phyloP scores from a whole-genome alignment of 2,113 vertebrate genomes.

The Haliaeetus leucogaster region DNA sequence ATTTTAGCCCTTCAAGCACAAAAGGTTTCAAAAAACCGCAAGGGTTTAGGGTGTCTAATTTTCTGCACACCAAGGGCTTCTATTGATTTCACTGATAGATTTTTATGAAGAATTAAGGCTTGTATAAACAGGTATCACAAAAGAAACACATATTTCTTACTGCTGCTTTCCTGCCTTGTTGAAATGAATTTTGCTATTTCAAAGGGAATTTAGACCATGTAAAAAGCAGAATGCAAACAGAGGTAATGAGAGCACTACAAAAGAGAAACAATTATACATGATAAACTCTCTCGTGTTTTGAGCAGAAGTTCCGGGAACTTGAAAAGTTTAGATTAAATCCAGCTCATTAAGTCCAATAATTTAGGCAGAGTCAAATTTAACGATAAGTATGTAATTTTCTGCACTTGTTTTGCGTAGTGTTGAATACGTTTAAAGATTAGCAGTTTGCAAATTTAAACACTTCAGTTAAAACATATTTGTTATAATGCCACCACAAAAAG shows the following conservation, averaged over 20 bases:
- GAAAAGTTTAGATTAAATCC: slow-evolving; percentile 12
- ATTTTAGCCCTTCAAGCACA: background rate
- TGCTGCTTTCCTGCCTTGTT: background rate
- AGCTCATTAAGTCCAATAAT: background rate
- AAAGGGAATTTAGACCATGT: background rate
- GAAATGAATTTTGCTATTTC: background rate
- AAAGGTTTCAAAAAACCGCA: background rate
- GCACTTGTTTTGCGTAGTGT: background rate
- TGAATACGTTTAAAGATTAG: background rate
- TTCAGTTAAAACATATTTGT: background rate
- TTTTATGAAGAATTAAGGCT: background rate
- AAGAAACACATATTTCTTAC: background rate
- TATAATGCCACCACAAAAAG: background rate
- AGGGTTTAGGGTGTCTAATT: background rate
- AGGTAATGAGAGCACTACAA: background rate
- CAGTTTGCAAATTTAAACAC: background rate
- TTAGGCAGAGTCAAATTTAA: background rate
- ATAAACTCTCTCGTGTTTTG: background rate
- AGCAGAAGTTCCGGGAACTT: background rate
- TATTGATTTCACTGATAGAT: background rate
- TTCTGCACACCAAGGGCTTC: background rate
- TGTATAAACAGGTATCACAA: background rate
- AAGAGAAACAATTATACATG: background rate
- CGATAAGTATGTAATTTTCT: background rate
- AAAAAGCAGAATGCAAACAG: background rate